Conservation (phyloP, 2,888 invertebrate genomes). For the Drosophila melanosoma region DNA sequence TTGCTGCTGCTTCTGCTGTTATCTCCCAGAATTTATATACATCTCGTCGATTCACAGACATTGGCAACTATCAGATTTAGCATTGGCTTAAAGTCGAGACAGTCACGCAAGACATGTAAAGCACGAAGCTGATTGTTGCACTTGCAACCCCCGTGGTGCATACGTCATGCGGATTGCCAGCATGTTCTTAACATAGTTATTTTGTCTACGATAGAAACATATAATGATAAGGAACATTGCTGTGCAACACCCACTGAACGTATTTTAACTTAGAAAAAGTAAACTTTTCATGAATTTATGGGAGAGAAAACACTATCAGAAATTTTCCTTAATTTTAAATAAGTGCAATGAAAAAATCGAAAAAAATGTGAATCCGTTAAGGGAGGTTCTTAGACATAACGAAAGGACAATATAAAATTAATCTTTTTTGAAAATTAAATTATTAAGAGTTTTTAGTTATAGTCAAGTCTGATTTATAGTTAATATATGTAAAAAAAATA, state of each 20-base stretch:
- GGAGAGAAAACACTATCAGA: background rate
- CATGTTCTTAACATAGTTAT: constrained; percentile 24
- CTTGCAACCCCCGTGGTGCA: constrained; percentile 53
- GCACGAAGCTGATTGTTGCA: constrained; percentile 57
- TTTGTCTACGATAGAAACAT: constrained; percentile 8
- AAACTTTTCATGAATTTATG: background rate
- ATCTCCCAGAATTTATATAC: constrained; percentile 66
- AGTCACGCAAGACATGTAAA: constrained; percentile 38
- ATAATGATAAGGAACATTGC: constrained; percentile 11
- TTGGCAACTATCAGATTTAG: constrained; percentile 61
- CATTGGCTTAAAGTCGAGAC: constrained; percentile 71
- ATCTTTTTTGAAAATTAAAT: background rate
- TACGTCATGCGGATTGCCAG: constrained; percentile 63
- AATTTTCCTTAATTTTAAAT: background rate
- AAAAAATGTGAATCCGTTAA: background rate
- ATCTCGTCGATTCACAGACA: constrained; percentile 65
- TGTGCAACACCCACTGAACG: constrained; percentile 19
- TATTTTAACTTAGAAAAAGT: background rate
- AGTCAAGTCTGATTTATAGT: background rate
- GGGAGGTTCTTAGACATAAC: background rate
- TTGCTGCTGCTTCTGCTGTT: constrained; percentile 31
- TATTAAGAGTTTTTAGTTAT: no score
- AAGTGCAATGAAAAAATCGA: background rate
- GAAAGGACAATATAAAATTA: background rate
- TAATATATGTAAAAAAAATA: background rate